These are phyloP conservation scores for Arremon aurantiirostris DNA, from an alignment of 2,797 vertebrate species.

Conservation along the genomic window DNA sequence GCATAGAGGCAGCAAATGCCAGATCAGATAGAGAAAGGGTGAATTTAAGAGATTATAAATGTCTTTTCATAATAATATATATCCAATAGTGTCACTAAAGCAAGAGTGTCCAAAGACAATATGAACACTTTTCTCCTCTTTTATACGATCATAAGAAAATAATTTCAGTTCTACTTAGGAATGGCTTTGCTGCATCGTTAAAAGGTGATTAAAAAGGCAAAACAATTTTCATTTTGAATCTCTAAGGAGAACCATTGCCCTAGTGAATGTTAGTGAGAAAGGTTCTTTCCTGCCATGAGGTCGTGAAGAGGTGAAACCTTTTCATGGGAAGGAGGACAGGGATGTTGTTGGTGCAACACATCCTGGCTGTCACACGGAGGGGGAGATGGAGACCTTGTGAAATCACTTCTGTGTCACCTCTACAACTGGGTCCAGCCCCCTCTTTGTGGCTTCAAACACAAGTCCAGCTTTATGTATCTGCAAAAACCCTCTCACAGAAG, in stretches of 20 bases:
- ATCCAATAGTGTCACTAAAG: neutral
- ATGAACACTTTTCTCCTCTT: neutral
- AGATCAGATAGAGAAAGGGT: conserved; percentile 8
- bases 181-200: neutral
- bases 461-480: neutral
- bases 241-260: neutral
- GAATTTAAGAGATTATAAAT: conserved; percentile 42
- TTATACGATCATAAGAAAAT: neutral
- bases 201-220: neutral
- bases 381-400: neutral
- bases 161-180: neutral
- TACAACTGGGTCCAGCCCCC: neutral
- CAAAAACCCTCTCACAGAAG: neutral
- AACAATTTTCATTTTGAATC: neutral
- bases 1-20: conserved; percentile 16
- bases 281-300: neutral
- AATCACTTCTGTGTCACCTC: neutral
- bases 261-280: neutral
- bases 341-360: neutral
- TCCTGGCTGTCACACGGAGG: neutral
- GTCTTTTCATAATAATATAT: neutral
- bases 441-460: neutral
- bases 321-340: neutral
- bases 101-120: neutral
- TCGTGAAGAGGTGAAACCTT: neutral